These are phyloP conservation scores for Thaumatotibia leucotreta DNA, from an alignment of 1,140 invertebrate genomes.

Conservation along the genomic window DNA sequence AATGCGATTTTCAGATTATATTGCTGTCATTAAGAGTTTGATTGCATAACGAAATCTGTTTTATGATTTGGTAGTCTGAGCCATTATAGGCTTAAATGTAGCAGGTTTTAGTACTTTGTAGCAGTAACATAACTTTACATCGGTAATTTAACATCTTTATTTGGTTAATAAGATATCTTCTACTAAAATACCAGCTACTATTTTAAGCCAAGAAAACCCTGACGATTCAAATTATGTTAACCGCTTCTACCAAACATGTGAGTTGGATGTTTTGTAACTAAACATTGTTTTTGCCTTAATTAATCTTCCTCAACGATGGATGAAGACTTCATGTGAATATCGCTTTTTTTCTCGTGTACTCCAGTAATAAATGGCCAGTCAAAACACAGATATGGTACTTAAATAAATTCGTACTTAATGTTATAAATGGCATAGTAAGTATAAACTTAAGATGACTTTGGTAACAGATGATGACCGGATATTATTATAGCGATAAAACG, in stretches of 20 bases:
- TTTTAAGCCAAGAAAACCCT: not conserved
- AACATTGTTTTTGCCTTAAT: not conserved
- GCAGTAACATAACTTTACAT: not conserved
- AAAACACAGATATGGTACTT: not conserved
- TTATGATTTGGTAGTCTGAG: not conserved
- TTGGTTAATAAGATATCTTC: no score
- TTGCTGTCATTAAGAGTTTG: not conserved
- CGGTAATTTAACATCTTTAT: not conserved
- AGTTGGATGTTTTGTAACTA: not conserved
- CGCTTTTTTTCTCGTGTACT: not conserved
- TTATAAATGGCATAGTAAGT: no score
- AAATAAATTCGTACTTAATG: no score
- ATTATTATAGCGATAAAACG: no score
- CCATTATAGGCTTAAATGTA: not conserved
- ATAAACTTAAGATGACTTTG: no score
- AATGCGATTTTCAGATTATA: conserved; percentile 5
- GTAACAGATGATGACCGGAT: no score
- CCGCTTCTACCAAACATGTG: no score
- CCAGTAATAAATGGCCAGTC: not conserved
- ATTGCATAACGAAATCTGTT: conserved; percentile 2
- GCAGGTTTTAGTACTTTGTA: not conserved
- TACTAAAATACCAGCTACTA: not conserved
- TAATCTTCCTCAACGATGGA: not conserved
- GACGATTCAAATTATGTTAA: not conserved
- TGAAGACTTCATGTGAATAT: not conserved